These are phyloP conservation scores for Dasyprocta punctata DNA, from an alignment of 2,113 vertebrate species.

Conservation along the genomic window DNA sequence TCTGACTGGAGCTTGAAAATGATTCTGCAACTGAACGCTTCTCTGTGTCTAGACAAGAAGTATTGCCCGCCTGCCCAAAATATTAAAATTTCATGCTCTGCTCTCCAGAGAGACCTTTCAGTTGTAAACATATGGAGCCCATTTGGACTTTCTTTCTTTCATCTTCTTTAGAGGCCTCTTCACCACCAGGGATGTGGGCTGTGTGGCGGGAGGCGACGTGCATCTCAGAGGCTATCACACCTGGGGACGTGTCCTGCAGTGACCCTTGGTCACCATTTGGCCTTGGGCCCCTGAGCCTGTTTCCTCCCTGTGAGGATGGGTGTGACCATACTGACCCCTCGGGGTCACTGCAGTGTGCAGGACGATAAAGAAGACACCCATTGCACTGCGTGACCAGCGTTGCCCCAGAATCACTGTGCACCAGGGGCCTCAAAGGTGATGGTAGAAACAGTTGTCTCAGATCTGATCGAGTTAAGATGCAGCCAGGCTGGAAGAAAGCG, in stretches of 20 bases:
- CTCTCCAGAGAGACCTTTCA: slow-evolving; percentile 56
- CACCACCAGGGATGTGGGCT: slow-evolving; percentile 34
- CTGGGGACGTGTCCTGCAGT: no score
- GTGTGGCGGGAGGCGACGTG: neutral
- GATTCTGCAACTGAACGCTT: slow-evolving; percentile 80
- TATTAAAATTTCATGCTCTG: slow-evolving; percentile 73
- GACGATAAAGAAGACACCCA: fast-evolving
- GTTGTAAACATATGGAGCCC: slow-evolving; percentile 76
- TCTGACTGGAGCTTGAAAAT: slow-evolving; percentile 80
- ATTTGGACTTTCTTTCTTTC: slow-evolving; percentile 45
- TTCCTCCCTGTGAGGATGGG: neutral
- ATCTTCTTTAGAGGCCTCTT: slow-evolving; percentile 45
- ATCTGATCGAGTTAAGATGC: neutral
- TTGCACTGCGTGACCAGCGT: fast-evolving
- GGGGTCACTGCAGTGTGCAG: fast-evolving
- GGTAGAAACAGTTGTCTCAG: neutral
- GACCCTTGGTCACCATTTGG: neutral
- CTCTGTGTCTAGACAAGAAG: slow-evolving; percentile 85
- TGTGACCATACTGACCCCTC: neutral
- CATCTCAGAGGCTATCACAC: fast-evolving
- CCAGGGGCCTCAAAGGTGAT: neutral
- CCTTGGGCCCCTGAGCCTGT: neutral
- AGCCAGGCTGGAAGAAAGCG: fast-evolving
- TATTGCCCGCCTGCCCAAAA: slow-evolving; percentile 78
- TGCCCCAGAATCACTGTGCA: neutral